Base-by-base conservation (phyloP, 2,888 invertebrate genomes). In the Incurvaria masculella region DNA sequence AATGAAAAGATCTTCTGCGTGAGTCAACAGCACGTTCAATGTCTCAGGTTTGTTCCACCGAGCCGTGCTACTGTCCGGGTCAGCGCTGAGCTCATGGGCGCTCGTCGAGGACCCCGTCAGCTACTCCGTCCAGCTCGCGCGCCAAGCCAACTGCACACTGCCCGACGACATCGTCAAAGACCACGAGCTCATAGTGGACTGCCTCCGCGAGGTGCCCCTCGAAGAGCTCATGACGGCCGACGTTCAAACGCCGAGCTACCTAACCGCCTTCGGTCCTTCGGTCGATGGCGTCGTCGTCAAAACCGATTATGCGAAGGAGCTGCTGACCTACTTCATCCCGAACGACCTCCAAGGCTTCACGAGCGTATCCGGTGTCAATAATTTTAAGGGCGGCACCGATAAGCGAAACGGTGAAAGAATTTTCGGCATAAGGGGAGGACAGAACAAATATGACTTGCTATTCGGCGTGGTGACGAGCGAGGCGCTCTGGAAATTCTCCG, bases 211-310 rank as follows among this genome's bases (percentile, higher is more conserved):
- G 61, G 85, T 88, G 1, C 81, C 87, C 2, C 69, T 93, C 8
- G 85, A 86, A 42, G 88, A 89, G 55, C 76, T 93, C 4, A 85
- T 91, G 74, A 81, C 81, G 5, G 88, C 89, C 1, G 91, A 89
- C 61, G 87, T 90, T 45, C 83, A 81, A 52, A 86, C 91, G 4
- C 92, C 92, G 1, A 89, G 88, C 47, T 92, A 91, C 64, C 72
- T 93, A 44, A 91, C 89, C 53, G 88, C 92, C 1, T 97, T 96
- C 61, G 97, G 96, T 1, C 96, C 96, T 1, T 93, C 94, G 59
- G 92, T 95, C 41, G 96, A 96, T 64, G 95, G 94, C 46, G 94
- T 96, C 48, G 94, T 97, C 50, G 94, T 97, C 56, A 89, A 91
- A 72, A 86, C 91, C 26, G 91, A 92, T 66, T 90, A 91, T 62